Evolutionary conservation across 2,888 invertebrate species (phyloP).

Genomic region (Cylindroiulus punctatus): DNA sequence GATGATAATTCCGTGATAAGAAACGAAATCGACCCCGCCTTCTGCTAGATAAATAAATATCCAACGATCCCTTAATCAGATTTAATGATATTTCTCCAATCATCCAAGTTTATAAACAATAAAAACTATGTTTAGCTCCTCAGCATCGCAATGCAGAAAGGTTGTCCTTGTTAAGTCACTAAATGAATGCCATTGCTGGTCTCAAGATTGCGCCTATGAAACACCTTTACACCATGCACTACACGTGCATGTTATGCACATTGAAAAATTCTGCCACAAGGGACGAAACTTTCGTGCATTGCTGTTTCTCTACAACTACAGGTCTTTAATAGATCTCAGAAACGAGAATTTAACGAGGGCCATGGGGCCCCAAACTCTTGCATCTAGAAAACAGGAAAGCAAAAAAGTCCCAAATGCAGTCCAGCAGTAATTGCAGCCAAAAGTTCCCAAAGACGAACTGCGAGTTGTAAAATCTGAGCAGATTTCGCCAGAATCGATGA

Average conservation of each 20-base stretch:
- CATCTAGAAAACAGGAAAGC: background rate
- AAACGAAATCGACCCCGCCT: background rate
- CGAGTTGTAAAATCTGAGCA: background rate
- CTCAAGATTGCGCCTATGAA: background rate
- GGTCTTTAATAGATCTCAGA: background rate
- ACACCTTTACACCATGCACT: background rate
- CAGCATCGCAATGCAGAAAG: no score
- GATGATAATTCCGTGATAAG: background rate
- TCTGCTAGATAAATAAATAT: background rate
- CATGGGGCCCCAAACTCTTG: slow-evolving; percentile 22
- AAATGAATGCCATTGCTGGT: background rate
- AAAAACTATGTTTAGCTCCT: no score
- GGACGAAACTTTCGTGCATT: no score
- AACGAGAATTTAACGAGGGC: background rate
- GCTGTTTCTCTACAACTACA: no score
- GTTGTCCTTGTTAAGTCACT: background rate
- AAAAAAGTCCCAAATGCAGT: slow-evolving; percentile 32
- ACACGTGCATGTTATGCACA: no score
- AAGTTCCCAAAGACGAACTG: background rate
- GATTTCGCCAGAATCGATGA: slow-evolving; percentile 11
- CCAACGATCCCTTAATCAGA: background rate
- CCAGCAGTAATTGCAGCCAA: background rate
- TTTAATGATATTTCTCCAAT: background rate
- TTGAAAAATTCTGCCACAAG: no score
- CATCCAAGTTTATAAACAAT: no score